Percentiles rank a stretch among this genome's conserved stretches.
These are phyloP conservation scores for Myodes glareolus DNA, from an alignment of 2,113 vertebrate genomes.

Conservation along the genomic window DNA sequence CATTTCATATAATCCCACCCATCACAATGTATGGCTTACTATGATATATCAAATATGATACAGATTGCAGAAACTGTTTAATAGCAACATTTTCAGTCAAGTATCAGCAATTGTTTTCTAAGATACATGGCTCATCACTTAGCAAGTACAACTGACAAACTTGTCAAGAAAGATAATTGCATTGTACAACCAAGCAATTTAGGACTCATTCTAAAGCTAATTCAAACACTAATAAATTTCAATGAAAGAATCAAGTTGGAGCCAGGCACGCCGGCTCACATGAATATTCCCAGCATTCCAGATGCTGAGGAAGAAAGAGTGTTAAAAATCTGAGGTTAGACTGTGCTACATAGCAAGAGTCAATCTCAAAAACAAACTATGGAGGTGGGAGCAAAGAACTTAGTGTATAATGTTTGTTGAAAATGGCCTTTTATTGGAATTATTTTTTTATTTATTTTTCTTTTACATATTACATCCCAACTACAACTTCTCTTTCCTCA, in stretches of 20 bases:
- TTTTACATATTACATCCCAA: background rate
- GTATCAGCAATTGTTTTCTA: background rate
- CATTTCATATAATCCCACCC: background rate
- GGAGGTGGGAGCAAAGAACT: background rate
- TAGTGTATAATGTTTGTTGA: background rate
- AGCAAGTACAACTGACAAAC: background rate
- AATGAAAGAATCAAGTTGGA: background rate
- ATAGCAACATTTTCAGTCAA: constrained; percentile 40
- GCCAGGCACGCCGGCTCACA: background rate
- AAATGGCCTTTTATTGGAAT: constrained; percentile 30
- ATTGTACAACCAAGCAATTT: background rate
- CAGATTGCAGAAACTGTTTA: background rate
- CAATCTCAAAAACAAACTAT: background rate
- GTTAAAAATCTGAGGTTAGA: background rate
- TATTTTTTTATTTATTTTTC: background rate
- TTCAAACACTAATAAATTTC: background rate
- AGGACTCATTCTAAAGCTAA: background rate
- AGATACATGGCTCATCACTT: background rate
- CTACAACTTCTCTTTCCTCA: background rate
- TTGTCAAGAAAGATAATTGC: background rate
- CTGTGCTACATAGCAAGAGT: background rate
- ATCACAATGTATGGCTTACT: background rate
- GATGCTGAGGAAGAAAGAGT: background rate
- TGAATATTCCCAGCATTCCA: background rate
- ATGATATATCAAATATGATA: background rate